phyloP scores from a whole-genome alignment of 2,113 vertebrate genomes.

The Ageneiosus marmoratus region DNA sequence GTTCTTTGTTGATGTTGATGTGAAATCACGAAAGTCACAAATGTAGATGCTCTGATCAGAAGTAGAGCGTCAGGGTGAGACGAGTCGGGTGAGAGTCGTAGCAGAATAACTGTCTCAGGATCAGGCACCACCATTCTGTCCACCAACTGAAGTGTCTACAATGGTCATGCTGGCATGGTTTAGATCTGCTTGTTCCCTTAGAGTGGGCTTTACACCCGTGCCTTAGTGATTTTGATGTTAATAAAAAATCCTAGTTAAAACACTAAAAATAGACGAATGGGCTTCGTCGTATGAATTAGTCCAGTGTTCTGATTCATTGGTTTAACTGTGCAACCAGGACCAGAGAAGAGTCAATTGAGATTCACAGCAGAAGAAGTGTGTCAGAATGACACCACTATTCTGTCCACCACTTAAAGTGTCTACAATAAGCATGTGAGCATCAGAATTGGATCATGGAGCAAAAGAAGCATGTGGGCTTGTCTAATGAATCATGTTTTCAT shows the following conservation, averaged over 20 bases:
- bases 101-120: not conserved
- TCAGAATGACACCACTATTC: too few species aligned
- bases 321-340: not conserved
- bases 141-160: too few species aligned
- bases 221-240: not conserved
- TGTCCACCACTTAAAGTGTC: too few species aligned
- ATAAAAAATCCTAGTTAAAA: not conserved
- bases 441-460: too few species aligned
- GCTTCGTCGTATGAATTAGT: not conserved
- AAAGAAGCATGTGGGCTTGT: too few species aligned
- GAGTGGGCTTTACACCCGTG: constrained; percentile 28
- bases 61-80: not conserved
- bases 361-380: too few species aligned
- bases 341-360: too few species aligned
- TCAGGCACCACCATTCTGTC: not conserved
- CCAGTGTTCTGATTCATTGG: not conserved
- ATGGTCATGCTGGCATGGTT: too few species aligned
- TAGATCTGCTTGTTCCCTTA: too few species aligned
- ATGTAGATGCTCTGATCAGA: not conserved
- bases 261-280: not conserved
- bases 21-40: not conserved
- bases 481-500: too few species aligned
- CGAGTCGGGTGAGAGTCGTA: not conserved
- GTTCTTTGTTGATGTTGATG: not conserved
- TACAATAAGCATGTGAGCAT: too few species aligned